phyloP scores from a whole-genome alignment of 2,888 invertebrate genomes.

The Teleogryllus oceanicus region DNA sequence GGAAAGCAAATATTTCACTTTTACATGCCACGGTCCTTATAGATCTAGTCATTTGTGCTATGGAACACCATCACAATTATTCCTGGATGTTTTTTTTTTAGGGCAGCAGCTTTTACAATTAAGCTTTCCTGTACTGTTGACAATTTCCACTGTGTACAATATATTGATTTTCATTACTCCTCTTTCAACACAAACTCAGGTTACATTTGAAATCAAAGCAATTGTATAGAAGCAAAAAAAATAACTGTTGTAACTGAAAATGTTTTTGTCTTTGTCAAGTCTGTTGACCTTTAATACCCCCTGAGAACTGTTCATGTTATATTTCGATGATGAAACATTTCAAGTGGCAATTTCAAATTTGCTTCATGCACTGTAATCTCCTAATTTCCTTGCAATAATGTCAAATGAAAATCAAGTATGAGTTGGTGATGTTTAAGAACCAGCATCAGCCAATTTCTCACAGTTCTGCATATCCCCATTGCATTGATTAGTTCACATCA shows the following conservation, averaged over 20 bases:
- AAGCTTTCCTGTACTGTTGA: background rate
- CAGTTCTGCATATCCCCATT: too few species aligned
- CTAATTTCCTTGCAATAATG: too few species aligned
- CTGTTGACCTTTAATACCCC: background rate
- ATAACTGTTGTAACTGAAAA: background rate
- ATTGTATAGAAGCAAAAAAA: background rate
- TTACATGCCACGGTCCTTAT: too few species aligned
- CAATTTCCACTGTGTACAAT: background rate
- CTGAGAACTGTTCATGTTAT: constrained; percentile 2
- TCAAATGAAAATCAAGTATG: too few species aligned
- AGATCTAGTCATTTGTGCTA: too few species aligned
- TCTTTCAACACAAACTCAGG: background rate
- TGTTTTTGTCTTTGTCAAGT: background rate
- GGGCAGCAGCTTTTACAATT: too few species aligned
- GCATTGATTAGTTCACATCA: too few species aligned
- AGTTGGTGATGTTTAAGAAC: too few species aligned
- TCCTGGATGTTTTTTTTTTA: too few species aligned
- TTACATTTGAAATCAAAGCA: background rate
- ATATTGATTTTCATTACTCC: background rate
- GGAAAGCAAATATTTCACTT: too few species aligned
- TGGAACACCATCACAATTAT: too few species aligned
- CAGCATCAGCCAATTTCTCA: too few species aligned
- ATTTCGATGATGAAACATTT: background rate
- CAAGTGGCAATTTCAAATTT: background rate
- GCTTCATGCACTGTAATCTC: background rate